Conservation (phyloP, 2,888 invertebrate species). For the Cerastis rubricosa region DNA sequence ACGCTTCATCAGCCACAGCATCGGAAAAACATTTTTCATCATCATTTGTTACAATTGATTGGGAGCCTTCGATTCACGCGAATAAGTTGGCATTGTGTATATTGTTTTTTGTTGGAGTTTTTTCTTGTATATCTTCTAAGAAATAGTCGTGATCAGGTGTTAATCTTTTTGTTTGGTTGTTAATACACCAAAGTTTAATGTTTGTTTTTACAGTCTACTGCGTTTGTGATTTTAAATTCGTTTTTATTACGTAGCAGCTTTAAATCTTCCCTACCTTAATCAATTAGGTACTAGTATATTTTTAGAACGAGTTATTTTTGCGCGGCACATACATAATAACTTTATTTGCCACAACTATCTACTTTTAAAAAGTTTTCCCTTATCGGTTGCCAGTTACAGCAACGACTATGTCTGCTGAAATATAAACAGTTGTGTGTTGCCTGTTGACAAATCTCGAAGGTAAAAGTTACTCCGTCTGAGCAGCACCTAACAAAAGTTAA, state of each 20-base stretch:
- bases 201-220: constrained; percentile 37
- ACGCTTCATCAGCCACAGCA: constrained; percentile 64
- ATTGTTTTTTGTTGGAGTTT: constrained; percentile 35
- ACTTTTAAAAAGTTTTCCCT: background rate
- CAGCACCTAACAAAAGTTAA: background rate
- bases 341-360: background rate
- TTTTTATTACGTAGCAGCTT: constrained; percentile 1
- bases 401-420: background rate
- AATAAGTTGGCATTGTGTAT: constrained; percentile 62
- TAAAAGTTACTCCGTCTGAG: background rate
- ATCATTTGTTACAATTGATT: constrained; percentile 61
- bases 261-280: background rate
- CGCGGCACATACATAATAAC: background rate
- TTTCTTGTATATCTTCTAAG: constrained; percentile 44
- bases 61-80: constrained; percentile 63
- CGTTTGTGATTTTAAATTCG: constrained; percentile 12
- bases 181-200: constrained; percentile 25
- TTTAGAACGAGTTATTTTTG: background rate
- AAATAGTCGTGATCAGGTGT: constrained; percentile 43
- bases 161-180: constrained; percentile 52
- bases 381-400: background rate
- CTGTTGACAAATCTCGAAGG: background rate
- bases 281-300: background rate
- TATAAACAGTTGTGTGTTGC: background rate
- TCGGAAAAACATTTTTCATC: constrained; percentile 65